Conservation (phyloP, 2,888 invertebrate genomes). For the Lapara coniferarum region DNA sequence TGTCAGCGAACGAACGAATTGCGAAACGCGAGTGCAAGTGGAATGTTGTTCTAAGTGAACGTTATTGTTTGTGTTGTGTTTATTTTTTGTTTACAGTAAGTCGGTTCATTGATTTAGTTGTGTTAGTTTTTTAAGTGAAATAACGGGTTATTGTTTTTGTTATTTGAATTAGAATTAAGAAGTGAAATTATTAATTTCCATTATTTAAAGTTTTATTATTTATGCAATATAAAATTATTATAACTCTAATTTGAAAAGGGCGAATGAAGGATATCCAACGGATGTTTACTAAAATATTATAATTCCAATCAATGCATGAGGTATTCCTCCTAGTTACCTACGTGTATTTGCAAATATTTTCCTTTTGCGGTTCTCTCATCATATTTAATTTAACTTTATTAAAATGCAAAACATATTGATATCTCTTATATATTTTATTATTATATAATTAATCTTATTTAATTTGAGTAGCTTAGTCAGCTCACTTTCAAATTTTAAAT, state of each 20-base stretch:
- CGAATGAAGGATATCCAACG: background rate
- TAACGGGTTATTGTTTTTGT: background rate
- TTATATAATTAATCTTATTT: too few species aligned
- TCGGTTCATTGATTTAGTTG: background rate
- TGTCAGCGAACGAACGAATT: conserved; percentile 48
- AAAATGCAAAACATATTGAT: background rate
- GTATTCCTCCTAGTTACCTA: too few species aligned
- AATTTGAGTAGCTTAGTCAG: too few species aligned
- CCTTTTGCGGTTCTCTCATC: background rate
- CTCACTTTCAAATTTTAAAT: too few species aligned
- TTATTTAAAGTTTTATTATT: background rate
- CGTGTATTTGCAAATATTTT: background rate
- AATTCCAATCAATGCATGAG: background rate
- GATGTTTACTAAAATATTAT: conserved; percentile 1
- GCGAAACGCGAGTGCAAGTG: conserved; percentile 40
- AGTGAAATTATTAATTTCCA: background rate
- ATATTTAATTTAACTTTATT: background rate
- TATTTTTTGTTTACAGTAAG: conserved; percentile 31
- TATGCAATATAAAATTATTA: background rate
- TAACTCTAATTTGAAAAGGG: background rate
- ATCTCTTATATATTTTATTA: too few species aligned
- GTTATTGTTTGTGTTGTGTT: conserved; percentile 33
- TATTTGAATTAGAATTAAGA: background rate
- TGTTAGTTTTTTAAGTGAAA: background rate
- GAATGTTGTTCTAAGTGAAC: conserved; percentile 38